Evolutionary conservation across 2,888 invertebrate genomes (phyloP).

Genomic region (Nyleta sp.): DNA sequence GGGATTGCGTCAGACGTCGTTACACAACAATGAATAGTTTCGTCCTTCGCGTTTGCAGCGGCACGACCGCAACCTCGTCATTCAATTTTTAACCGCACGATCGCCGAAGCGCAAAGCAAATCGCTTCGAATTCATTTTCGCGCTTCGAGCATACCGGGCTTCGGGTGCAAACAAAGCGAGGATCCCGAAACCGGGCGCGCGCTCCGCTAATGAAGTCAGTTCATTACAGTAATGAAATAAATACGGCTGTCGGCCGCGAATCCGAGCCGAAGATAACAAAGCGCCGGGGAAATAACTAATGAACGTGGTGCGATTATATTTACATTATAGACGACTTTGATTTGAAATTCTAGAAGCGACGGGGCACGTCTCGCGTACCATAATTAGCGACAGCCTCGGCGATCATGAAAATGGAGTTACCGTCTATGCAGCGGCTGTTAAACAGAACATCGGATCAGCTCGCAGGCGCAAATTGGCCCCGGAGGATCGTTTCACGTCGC

Average conservation of each 20-base stretch:
- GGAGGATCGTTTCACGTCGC: conserved; percentile 68
- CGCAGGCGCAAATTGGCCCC: conserved; percentile 73
- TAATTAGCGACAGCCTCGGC: conserved; percentile 53
- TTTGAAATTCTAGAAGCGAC: conserved; percentile 50
- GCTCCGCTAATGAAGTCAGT: conserved; percentile 13
- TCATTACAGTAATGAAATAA: conserved; percentile 33
- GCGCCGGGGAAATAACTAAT: conserved; percentile 35
- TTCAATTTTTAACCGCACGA: too few relatives aligned
- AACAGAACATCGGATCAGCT: too few relatives aligned
- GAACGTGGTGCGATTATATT: conserved; percentile 33
- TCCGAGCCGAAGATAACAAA: conserved; percentile 22
- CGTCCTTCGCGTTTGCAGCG: too few relatives aligned
- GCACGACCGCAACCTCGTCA: too few relatives aligned
- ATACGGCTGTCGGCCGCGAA: conserved; percentile 7
- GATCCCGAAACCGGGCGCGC: too few relatives aligned
- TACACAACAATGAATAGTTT: too few relatives aligned
- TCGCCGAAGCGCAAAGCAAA: too few relatives aligned
- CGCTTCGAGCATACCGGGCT: too few relatives aligned
- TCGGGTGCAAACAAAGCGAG: too few relatives aligned
- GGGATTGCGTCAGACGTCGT: too few relatives aligned
- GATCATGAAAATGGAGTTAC: conserved; percentile 75
- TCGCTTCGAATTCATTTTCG: too few relatives aligned
- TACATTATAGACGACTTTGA: conserved; percentile 45
- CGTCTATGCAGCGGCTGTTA: conserved; percentile 72
- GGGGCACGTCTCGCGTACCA: conserved; percentile 31